Percentiles rank a stretch among this genome's conserved stretches.
Conservation (phyloP, 2,113 vertebrate species). For the Ivindomyrus marchei region DNA sequence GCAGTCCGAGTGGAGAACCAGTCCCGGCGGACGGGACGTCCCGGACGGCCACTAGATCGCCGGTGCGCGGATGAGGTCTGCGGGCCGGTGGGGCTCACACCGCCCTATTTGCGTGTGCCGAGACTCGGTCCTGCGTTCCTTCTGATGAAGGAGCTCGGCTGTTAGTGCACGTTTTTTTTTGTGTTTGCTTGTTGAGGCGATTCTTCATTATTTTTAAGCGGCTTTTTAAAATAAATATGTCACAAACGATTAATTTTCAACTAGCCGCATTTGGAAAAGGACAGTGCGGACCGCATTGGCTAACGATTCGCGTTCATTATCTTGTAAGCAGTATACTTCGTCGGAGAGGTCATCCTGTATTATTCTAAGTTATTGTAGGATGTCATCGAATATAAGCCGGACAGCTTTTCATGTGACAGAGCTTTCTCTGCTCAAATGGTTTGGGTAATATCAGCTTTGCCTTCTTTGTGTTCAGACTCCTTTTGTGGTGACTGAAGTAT, state of each 20-base stretch:
- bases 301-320: neutral
- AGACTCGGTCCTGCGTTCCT: neutral
- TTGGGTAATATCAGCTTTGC: neutral
- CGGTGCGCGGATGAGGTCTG: neutral
- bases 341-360: neutral
- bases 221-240: neutral
- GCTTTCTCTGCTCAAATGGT: neutral
- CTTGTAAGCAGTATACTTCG: neutral
- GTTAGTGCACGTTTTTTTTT: neutral
- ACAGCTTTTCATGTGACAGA: neutral
- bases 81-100: neutral
- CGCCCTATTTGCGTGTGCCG: neutral
- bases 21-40: neutral
- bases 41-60: neutral
- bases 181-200: neutral
- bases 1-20: neutral
- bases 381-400: neutral
- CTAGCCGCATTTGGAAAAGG: neutral
- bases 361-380: neutral
- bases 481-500: neutral
- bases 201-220: neutral
- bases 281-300: neutral
- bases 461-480: neutral
- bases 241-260: neutral
- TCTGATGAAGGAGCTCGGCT: neutral